Conservation (phyloP, 2,797 vertebrate species). For the Spinus pinus region DNA sequence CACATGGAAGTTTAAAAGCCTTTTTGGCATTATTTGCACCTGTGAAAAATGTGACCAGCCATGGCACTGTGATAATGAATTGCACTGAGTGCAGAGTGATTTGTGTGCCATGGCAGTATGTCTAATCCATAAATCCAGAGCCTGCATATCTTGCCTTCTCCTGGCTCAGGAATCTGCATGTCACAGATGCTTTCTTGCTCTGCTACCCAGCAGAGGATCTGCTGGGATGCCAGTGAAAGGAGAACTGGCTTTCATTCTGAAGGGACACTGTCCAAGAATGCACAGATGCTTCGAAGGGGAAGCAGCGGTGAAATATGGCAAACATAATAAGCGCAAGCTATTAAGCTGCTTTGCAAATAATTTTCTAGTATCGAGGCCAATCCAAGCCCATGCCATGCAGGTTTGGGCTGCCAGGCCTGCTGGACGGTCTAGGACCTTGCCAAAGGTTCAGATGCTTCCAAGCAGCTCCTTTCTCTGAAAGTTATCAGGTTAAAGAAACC, state of each 20-base stretch:
- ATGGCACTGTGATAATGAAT: constrained; percentile 12
- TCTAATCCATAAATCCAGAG: constrained; percentile 48
- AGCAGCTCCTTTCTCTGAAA: neutral
- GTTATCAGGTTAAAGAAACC: neutral
- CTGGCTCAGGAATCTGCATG: neutral
- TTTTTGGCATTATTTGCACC: neutral
- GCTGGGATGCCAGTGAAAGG: neutral
- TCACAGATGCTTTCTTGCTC: neutral
- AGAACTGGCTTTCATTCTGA: neutral
- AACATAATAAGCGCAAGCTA: neutral
- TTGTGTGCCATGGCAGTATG: constrained; percentile 3
- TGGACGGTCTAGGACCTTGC: neutral
- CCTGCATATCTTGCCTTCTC: constrained; percentile 8
- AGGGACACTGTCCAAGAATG: neutral
- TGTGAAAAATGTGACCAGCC: neutral
- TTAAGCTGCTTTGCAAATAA: neutral
- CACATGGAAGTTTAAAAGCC: neutral
- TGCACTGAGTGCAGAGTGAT: neutral
- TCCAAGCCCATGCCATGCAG: neutral
- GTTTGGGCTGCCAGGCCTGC: neutral
- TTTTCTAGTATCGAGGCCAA: neutral
- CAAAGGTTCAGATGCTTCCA: neutral
- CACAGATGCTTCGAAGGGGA: neutral
- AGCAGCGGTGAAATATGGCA: neutral
- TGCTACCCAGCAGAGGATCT: neutral